Evolutionary conservation across 2,113 vertebrate species (phyloP), one percentile per base, ranked within the genome.

Genomic region (Lota lota): DNA sequence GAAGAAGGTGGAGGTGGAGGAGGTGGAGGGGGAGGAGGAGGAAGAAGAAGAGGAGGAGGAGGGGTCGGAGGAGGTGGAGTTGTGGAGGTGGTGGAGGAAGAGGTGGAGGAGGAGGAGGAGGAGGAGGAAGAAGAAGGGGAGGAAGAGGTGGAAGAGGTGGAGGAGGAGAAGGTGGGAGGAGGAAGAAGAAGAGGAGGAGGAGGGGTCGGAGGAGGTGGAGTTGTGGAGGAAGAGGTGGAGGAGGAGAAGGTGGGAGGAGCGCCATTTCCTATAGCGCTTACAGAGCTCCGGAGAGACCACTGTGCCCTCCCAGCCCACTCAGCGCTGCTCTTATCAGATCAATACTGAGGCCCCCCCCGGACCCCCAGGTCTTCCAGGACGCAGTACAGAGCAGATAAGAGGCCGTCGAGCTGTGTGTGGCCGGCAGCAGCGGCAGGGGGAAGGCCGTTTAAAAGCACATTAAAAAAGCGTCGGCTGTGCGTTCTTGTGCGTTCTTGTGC

Each of bases 311-410:
- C 28, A 62, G 64, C 24, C 24, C 47, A 33, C 63, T 69, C 51
- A 68, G 76, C 51, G 50, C 73, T 63, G 67, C 79, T 70, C 69
- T 84, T 80, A 83, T 63, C 64, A 70, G 77, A 86, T 84, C 82
- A 82, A 84, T 86, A 81, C 54, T 14, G 10, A 1, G 40, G 28
- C 3, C 28, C 28, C 12, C 40, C 40, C 1, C 2, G 40, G 40
- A 47, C 7, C 40, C 1, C 40, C 40, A 8, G 40, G 40, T 1
- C 10, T 10, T 47, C 3, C 40, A 47, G 40, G 40, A 10, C 40
- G 8, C 40, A 47, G 40, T n/a, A 33, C 10, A 12, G 40, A 47
- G 6, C 10, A 12, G 40, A 47, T 47, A 47, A 47, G 2, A 47
- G 40, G 8, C 40, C 12, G 0, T 2, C 2, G 40, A 12, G 40